Evolutionary conservation across 2,888 invertebrate species (phyloP), one percentile per base, ranked within the genome.

Genomic region (Muscina levida): DNA sequence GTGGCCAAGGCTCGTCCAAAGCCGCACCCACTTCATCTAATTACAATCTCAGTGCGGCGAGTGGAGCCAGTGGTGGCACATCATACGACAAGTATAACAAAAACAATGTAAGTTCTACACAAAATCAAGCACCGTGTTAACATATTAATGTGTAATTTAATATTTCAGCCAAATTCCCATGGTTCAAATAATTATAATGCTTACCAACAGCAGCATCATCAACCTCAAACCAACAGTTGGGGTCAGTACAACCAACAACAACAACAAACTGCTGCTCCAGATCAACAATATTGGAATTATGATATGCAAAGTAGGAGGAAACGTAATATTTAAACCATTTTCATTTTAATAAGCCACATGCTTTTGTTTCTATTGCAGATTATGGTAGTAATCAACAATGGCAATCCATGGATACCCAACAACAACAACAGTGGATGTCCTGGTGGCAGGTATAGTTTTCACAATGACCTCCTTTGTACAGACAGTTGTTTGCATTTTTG

Each of bases 1-100:
- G 90, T 90, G 90, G 90, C 90, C 89, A 88, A 88, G 89, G 88
- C 85, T 87, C 89, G 82, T 88, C 89, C 86, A 86, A 88, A 85
- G 87, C 87, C 84, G 79, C 88, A 84, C 84, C 86, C 65, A 72
- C 74, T 80, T 77, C 78, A 78, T 77, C 82, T 82, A 77, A 77
- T 85, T 86, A 87, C 82, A 86, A 87, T 62, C 82, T 85, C 73
- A 85, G 84, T 74, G 85, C 78, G 42, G 77, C 82, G 81, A 82
- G 82, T 77, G 53, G 80, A 68, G 72, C 82, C 79, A 82, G 84
- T 68, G 75, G 77, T 17, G 57, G 67, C 59, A 17, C 77, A 44
- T 84, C 84, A 67, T 80, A 84, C 77, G 87, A 86, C 86, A 87
- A 82, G 76, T 26, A 76, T 56, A 82, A 67, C 24, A 71, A 72